These are phyloP conservation scores for Serranus cabrilla DNA, from an alignment of 2,797 vertebrate species.

Conservation along the genomic window DNA sequence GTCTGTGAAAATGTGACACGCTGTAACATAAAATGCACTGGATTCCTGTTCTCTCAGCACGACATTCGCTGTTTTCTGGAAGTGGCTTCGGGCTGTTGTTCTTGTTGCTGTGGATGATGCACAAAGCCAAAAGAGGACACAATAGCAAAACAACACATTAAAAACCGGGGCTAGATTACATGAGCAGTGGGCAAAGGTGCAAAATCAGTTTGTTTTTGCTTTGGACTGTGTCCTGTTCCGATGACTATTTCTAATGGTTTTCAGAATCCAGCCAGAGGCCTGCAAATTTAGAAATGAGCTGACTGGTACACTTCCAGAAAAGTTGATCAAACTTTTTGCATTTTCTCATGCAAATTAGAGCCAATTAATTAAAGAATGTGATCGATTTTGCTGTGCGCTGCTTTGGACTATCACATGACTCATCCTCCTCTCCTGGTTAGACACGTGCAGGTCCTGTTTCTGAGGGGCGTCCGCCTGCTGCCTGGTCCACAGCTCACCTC, in stretches of 20 bases:
- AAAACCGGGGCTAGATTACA: slow-evolving; percentile 30
- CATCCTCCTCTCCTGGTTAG: slow-evolving; percentile 7
- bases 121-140: slow-evolving; percentile 47
- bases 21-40: slow-evolving; percentile 12
- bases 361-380: slow-evolving; percentile 21
- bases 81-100: slow-evolving; percentile 28
- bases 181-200: slow-evolving; percentile 47
- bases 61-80: slow-evolving; percentile 19
- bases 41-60: slow-evolving; percentile 35
- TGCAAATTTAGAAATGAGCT: slow-evolving; percentile 34
- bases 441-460: background rate
- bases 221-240: slow-evolving; percentile 16
- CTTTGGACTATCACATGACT: slow-evolving; percentile 23
- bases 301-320: slow-evolving; percentile 27
- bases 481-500: background rate
- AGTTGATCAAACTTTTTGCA: slow-evolving; percentile 12
- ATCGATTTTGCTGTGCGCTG: slow-evolving; percentile 30
- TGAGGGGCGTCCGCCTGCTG: background rate
- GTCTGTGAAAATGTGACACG: slow-evolving; percentile 24
- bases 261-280: slow-evolving; percentile 24
- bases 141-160: slow-evolving; percentile 56
- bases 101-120: slow-evolving; percentile 46
- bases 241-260: slow-evolving; percentile 30
- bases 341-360: slow-evolving; percentile 29
- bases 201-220: slow-evolving; percentile 26